Base-by-base conservation (phyloP, 2,888 invertebrate genomes). In the Idaea straminata region DNA sequence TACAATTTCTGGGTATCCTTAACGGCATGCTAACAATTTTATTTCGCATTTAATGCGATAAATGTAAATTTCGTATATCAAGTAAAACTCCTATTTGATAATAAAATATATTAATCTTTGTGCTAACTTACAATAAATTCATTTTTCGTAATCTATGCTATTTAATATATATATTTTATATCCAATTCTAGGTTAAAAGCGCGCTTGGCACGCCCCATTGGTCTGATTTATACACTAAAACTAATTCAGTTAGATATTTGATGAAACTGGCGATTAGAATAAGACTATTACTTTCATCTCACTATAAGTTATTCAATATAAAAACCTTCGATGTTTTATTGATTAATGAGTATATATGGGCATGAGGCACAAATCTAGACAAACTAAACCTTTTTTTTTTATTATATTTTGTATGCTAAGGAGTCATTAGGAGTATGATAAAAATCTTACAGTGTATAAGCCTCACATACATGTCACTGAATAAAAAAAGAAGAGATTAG, bases 81-180 rank as follows among this genome's bases (percentile, higher is more conserved):
- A 74, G 90, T 92, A 92, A 91, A 91, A 88, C 81, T 87, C 89
- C 89, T 91, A 91, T 87, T 83, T 88, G 87, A 90, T 92, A 92
- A 89, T 92, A 92, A 92, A 92, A 92, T 92, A 92, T 92, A 92
- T 92, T 92, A 92, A 91, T 92, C 92, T 92, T 92, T 92, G 92
- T 92, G 92, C 92, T 92, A 92, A 89, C 91, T 92, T 92, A 92
- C 89, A 87, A 91, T 92, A 92, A 91, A 92, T 91, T 92, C 90
- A 87, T 87, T 89, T 88, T 82, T 86, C 84, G 89, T 90, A 88
- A 88, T 90, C 88, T 91, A 92, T 86, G 81, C 84, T 90, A 89
- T 86, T 79, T 83, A 47, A 72, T 76, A 77, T 65, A 76, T 80
- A 77, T 74, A 83, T 84, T 81, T 82, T 80, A 84, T 85, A 86